phyloP scores from a whole-genome alignment of 2,113 vertebrate genomes.

The Actenoides hombroni region DNA sequence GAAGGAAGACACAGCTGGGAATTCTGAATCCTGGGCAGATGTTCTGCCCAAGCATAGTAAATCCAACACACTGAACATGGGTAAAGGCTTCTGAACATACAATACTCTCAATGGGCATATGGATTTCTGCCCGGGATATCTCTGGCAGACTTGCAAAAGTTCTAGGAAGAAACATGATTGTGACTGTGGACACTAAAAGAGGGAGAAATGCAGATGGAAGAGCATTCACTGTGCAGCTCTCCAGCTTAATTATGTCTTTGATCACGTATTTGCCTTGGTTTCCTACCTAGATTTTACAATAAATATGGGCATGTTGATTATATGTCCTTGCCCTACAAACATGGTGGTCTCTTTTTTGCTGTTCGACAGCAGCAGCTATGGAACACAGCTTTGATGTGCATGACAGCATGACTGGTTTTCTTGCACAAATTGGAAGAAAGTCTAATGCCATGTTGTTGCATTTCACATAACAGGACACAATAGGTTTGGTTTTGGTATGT shows the following conservation, averaged over 20 bases:
- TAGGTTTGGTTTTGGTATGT: neutral
- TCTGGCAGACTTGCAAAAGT: neutral
- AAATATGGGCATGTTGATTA: neutral
- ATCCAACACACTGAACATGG: neutral
- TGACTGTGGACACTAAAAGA: neutral
- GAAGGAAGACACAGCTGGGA: neutral
- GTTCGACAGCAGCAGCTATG: neutral
- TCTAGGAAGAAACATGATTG: neutral
- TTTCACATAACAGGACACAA: neutral
- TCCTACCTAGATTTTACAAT: neutral
- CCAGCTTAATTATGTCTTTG: neutral
- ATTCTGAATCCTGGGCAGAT: neutral
- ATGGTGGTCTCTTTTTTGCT: neutral
- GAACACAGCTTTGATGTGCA: neutral
- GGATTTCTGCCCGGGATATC: neutral
- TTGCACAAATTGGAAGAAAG: neutral
- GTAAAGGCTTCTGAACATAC: neutral
- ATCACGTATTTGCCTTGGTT: neutral
- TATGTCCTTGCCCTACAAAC: neutral
- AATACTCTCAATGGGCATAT: neutral
- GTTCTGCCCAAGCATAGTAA: neutral
- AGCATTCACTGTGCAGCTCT: neutral
- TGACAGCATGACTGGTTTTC: neutral
- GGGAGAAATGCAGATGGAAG: neutral
- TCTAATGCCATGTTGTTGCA: neutral